Conservation (phyloP, 1,140 invertebrate genomes). For the Aphaenogaster ashmeadi region DNA sequence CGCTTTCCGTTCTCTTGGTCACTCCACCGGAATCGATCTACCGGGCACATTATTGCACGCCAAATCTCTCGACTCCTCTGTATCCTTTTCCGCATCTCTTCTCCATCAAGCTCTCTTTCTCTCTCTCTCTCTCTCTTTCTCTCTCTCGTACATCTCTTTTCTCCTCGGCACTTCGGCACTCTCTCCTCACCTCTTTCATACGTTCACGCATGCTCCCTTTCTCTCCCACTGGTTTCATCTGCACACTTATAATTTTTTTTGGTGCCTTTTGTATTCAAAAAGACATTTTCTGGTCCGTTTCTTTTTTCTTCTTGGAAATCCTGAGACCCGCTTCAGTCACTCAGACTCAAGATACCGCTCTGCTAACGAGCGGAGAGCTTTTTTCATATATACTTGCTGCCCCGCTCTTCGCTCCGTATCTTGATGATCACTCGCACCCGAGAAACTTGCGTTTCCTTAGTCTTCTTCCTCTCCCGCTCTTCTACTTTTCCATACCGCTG, state of each 20-base stretch:
- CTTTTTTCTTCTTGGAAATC: constrained; percentile 68
- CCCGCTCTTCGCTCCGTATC: constrained; percentile 55
- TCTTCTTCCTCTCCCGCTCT: constrained; percentile 10
- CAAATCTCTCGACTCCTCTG: not conserved
- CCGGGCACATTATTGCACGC: constrained; percentile 68
- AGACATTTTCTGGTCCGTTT: constrained; percentile 75
- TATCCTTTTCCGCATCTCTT: not conserved
- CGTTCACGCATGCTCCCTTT: constrained; percentile 13
- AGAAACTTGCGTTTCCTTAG: constrained; percentile 40
- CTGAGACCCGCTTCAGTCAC: constrained; percentile 38
- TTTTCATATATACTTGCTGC: constrained; percentile 74
- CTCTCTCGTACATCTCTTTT: not conserved
- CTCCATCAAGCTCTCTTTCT: not conserved
- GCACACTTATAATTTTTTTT: constrained; percentile 69
- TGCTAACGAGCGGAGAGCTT: constrained; percentile 65
- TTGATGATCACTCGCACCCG: constrained; percentile 36
- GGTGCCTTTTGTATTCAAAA: constrained; percentile 75
- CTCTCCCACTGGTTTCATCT: constrained; percentile 44
- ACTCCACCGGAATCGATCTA: constrained; percentile 12
- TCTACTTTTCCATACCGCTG: not conserved
- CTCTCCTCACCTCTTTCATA: not conserved
- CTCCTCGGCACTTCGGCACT: not conserved
- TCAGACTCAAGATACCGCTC: constrained; percentile 44
- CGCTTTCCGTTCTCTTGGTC: constrained; percentile 3
- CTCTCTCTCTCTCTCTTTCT: not conserved